phyloP scores from a whole-genome alignment of 2,888 invertebrate species.

The Monoplex corrugatus region DNA sequence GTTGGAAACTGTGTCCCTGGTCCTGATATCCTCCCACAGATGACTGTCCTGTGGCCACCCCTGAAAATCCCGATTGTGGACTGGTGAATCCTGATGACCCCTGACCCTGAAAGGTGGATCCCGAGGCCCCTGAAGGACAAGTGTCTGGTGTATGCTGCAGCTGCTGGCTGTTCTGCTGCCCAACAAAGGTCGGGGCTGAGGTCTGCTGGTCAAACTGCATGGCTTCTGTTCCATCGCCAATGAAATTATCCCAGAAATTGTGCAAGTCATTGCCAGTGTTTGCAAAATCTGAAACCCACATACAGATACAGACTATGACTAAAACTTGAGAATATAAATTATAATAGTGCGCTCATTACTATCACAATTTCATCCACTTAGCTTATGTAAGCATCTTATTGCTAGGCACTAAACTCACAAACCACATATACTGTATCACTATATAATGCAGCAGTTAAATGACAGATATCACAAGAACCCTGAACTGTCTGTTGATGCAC shows the following conservation, averaged over 20 bases:
- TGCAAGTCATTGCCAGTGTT: constrained; percentile 27
- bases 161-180: not conserved
- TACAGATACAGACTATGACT: not conserved
- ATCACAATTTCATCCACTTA: too few species aligned
- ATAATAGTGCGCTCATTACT: too few species aligned
- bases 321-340: too few species aligned
- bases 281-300: constrained; percentile 35
- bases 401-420: too few species aligned
- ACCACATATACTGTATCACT: too few species aligned
- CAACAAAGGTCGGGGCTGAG: not conserved
- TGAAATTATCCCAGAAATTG: constrained; percentile 42
- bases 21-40: not conserved
- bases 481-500: too few species aligned
- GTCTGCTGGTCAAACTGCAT: constrained; percentile 42
- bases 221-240: constrained; percentile 37
- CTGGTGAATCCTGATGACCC: not conserved
- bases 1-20: constrained; percentile 38
- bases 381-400: too few species aligned
- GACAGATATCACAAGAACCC: too few species aligned
- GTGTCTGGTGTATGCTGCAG: constrained; percentile 2
- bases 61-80: constrained; percentile 18
- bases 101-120: constrained; percentile 23
- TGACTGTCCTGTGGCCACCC: constrained; percentile 5
- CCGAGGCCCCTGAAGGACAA: not conserved
- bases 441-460: too few species aligned